Evolutionary conservation across 2,113 vertebrate genomes (phyloP), one percentile per base, ranked within the genome.

Genomic region (Centropus unirufus): DNA sequence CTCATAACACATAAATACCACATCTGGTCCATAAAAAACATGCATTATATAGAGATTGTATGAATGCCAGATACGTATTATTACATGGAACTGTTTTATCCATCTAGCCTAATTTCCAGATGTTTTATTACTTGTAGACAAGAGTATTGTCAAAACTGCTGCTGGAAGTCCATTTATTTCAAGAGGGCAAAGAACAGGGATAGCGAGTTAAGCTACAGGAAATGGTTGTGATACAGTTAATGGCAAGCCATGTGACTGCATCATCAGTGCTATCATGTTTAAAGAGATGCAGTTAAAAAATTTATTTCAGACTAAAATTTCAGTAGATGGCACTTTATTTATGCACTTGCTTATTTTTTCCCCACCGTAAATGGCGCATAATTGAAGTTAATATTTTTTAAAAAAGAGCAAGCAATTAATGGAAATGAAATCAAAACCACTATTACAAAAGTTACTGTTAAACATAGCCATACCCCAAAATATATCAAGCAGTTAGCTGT

Each of bases 71-170:
- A 96, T 96, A 97, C 87, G 26, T 97, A 97, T 97, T 98, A 97
- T 97, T 98, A 97, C 89, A 83, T 93, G 93, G 95, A 95, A 78
- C 97, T 98, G 97, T 97, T 98, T 98, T 98, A 98, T 97, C 95
- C 97, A 98, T 98, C 97, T 96, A 97, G 95, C 66, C 95, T 97
- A 97, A 97, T 98, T 98, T 93, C 97, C 98, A 98, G 96, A 98
- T 97, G 97, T 97, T 98, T 98, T 98, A 97, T 97, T 97, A 96
- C 95, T 96, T 97, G 97, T 96, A 97, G 97, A 98, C 97, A 98
- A 96, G 92, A 96, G 86, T 93, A 96, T 97, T 97, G 96, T 97
- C 96, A 96, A 97, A 97, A 92, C 84, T 92, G 85, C 96, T 96
- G 94, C 95, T 97, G 83, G 84, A 97, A 97, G 93, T 94, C 94